A percentile compares a stretch with the other conserved stretches of the same genome.
Conservation (phyloP, 2,797 vertebrate species). For the Poecile montanus region DNA sequence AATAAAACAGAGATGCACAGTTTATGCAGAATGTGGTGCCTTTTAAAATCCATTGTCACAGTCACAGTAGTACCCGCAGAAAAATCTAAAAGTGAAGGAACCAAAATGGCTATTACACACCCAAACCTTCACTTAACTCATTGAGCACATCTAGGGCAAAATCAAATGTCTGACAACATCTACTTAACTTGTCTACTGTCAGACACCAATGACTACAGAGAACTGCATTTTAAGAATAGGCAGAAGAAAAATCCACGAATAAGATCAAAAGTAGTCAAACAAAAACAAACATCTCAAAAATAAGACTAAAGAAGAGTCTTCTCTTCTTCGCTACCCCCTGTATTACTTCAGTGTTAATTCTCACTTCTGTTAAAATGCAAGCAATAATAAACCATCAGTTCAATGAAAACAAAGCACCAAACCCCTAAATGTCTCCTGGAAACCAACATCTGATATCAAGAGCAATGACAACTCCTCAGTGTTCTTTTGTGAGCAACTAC, state of each 20-base stretch:
- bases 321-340: fast-evolving
- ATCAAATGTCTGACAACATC: background rate
- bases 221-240: background rate
- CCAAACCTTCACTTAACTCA: background rate
- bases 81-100: background rate
- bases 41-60: background rate
- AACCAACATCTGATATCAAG: background rate
- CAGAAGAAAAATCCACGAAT: background rate
- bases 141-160: background rate
- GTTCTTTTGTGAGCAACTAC: background rate
- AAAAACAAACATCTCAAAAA: background rate
- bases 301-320: background rate
- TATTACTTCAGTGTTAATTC: background rate
- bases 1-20: background rate
- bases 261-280: background rate
- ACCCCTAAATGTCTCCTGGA: background rate
- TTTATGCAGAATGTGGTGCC: background rate
- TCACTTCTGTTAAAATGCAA: background rate
- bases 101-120: background rate
- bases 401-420: background rate
- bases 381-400: background rate
- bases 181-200: background rate
- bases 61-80: background rate
- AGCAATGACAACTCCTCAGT: background rate
- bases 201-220: background rate